These are phyloP conservation scores for Scopus umbretta DNA, from an alignment of 2,113 vertebrate species.

Conservation along the genomic window DNA sequence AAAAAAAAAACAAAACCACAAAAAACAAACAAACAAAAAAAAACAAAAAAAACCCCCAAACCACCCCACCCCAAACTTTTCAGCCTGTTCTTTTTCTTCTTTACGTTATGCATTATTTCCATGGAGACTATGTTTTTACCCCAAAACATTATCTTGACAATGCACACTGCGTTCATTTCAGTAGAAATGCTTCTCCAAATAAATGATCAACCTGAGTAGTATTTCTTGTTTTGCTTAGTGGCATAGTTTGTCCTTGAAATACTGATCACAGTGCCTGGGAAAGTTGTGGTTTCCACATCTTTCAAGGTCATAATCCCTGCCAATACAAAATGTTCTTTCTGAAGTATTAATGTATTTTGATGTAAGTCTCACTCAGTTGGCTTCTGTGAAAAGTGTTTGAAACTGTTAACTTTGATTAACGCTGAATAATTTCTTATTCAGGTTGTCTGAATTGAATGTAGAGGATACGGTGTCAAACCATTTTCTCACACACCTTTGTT, in stretches of 20 bases:
- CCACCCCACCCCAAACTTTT: background rate
- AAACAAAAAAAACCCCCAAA: background rate
- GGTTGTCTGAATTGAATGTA: background rate
- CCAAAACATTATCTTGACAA: background rate
- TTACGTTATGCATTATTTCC: background rate
- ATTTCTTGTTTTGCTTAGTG: background rate
- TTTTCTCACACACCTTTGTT: background rate
- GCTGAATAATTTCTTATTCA: conserved; percentile 29
- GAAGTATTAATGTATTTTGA: conserved; percentile 36
- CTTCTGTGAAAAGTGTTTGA: conserved; percentile 18
- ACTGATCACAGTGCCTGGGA: background rate
- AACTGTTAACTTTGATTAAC: conserved; percentile 49
- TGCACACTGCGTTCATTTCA: background rate
- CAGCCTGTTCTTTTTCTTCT: background rate
- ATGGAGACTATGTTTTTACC: background rate
- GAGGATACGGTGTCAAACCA: background rate
- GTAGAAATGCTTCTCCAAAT: background rate
- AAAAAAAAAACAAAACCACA: background rate
- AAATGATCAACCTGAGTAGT: background rate
- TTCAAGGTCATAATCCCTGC: background rate
- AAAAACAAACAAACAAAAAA: background rate
- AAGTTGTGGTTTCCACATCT: background rate
- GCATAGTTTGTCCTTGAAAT: background rate
- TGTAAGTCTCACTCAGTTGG: background rate
- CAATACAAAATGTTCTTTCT: background rate